Evolutionary conservation across 2,888 invertebrate genomes (phyloP).

Genomic region (Achlya flavicornis): DNA sequence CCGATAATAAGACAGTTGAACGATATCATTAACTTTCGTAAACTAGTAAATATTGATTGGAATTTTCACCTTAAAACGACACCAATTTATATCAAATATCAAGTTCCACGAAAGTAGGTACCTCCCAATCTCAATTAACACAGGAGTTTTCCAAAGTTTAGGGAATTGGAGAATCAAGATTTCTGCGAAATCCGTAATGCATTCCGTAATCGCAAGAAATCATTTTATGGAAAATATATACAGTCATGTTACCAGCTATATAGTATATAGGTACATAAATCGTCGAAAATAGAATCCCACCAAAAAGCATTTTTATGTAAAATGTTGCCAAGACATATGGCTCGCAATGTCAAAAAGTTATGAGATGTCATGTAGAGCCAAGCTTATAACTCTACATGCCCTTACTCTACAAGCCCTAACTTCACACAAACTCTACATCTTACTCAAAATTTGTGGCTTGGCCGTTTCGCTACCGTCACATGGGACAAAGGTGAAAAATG

Average conservation of each 20-base stretch:
- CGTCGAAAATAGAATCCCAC: too few relatives aligned
- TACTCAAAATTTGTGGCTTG: too few relatives aligned
- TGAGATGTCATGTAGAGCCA: too few relatives aligned
- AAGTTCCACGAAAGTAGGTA: background rate
- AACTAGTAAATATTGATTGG: background rate
- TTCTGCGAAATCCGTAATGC: background rate
- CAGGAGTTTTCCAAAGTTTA: background rate
- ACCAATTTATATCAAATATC: background rate
- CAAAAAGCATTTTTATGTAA: too few relatives aligned
- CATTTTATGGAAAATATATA: background rate
- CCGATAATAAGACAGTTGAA: background rate
- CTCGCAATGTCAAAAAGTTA: too few relatives aligned
- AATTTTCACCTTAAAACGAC: background rate
- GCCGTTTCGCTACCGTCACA: too few relatives aligned
- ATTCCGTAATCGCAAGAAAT: background rate
- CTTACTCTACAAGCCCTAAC: too few relatives aligned
- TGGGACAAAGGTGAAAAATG: too few relatives aligned
- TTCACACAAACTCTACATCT: too few relatives aligned
- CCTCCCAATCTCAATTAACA: conserved; percentile 7
- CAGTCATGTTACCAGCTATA: background rate
- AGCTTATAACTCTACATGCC: too few relatives aligned
- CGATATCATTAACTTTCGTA: background rate
- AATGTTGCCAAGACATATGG: too few relatives aligned
- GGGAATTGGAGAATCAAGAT: background rate
- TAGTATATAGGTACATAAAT: too few relatives aligned